phyloP scores from a whole-genome alignment of 2,888 invertebrate genomes.

The Tinea semifulvella region DNA sequence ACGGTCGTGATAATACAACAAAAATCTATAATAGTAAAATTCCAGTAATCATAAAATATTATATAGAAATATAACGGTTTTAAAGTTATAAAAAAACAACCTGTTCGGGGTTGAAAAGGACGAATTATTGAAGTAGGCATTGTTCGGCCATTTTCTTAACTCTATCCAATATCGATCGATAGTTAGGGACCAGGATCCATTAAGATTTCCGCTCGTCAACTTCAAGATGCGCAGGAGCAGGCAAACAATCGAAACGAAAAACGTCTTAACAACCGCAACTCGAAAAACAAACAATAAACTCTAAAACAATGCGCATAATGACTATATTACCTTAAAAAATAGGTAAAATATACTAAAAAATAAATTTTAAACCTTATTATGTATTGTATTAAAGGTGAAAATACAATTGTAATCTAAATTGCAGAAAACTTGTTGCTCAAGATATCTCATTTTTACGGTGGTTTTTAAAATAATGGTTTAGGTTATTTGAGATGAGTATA shows the following conservation, averaged over 20 bases:
- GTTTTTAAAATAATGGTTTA: conserved; percentile 62
- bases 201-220: conserved; percentile 61
- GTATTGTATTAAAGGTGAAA: neutral
- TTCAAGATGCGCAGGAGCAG: conserved; percentile 54
- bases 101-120: too few relatives aligned
- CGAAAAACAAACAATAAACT: conserved; percentile 23
- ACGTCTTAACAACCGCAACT: too few relatives aligned
- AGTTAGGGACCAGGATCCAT: conserved; percentile 63
- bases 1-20: too few relatives aligned
- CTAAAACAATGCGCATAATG: conserved; percentile 15
- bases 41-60: too few relatives aligned
- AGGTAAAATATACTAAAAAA: conserved; percentile 17
- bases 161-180: conserved; percentile 46
- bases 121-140: too few relatives aligned
- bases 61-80: too few relatives aligned
- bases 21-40: too few relatives aligned
- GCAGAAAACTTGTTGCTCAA: conserved; percentile 43
- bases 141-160: conserved; percentile 28
- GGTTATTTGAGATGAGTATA: conserved; percentile 38
- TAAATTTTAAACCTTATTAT: neutral
- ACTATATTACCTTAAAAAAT: conserved; percentile 15
- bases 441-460: conserved; percentile 59
- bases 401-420: conserved; percentile 19
- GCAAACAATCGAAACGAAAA: neutral
- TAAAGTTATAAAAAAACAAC: too few relatives aligned